Evolutionary conservation across 2,888 invertebrate species (phyloP).

Genomic region (Venusia cambrica): DNA sequence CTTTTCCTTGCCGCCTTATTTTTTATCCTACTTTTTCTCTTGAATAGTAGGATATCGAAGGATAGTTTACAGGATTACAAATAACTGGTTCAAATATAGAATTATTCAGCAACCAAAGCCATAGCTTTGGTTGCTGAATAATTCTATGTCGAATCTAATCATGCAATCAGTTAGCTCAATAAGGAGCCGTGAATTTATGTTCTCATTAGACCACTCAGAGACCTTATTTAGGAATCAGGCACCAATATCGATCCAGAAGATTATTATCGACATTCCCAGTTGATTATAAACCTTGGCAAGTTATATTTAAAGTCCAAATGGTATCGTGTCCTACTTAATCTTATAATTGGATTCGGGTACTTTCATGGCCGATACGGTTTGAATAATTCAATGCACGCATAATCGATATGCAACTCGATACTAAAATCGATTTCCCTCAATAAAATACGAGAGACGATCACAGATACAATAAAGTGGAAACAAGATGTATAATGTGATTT

Average conservation of each 20-base stretch:
- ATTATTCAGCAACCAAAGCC: no score
- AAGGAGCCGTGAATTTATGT: conserved; percentile 30
- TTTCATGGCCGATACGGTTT: conserved; percentile 28
- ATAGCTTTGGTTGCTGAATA: no score
- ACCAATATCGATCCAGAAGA: conserved; percentile 27
- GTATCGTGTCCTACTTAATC: conserved; percentile 11
- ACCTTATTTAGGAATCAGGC: conserved; percentile 28
- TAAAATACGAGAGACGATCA: conserved; percentile 17
- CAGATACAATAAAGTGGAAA: conserved; percentile 15
- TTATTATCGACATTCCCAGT: conserved; percentile 20
- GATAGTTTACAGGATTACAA: no score
- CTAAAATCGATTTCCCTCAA: conserved; percentile 42
- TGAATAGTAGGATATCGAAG: no score
- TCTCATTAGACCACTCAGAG: conserved; percentile 33
- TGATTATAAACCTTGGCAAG: conserved; percentile 10
- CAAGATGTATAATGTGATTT: conserved; percentile 15
- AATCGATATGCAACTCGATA: conserved; percentile 55
- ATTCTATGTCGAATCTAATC: conserved; percentile 22
- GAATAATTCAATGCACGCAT: conserved; percentile 52
- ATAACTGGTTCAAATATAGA: no score
- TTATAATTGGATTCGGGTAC: conserved; percentile 32
- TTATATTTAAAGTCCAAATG: conserved; percentile 10
- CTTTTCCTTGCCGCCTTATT: no score
- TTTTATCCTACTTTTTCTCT: no score
- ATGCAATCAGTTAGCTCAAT: conserved; percentile 13